Conservation (phyloP, 2,113 vertebrate species). For the Scopus umbretta region DNA sequence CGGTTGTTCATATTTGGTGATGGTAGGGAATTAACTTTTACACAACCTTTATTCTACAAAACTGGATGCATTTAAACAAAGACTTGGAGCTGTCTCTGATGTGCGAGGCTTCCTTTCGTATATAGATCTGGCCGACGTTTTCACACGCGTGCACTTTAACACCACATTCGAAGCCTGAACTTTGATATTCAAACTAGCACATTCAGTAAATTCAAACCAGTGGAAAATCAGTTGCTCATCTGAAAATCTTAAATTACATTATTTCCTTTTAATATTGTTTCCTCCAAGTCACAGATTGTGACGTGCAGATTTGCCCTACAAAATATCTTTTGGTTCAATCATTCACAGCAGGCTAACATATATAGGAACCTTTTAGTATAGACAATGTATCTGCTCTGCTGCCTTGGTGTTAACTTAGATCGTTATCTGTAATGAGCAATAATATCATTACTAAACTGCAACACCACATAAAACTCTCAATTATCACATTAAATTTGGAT, state of each 20-base stretch:
- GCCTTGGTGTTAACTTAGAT: constrained; percentile 6
- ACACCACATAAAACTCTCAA: constrained; percentile 24
- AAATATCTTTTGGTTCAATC: not conserved
- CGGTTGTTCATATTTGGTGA: not conserved
- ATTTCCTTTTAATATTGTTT: not conserved
- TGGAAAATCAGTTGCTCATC: not conserved
- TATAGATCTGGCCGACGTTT: not conserved
- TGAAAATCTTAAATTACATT: not conserved
- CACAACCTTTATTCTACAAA: not conserved
- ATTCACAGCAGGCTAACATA: not conserved
- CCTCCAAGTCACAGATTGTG: not conserved
- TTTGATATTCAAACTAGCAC: not conserved
- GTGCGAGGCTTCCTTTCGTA: not conserved
- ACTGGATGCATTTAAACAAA: not conserved
- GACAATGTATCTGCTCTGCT: not conserved
- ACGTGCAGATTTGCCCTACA: not conserved
- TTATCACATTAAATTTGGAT: constrained; percentile 41
- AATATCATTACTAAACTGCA: constrained; percentile 33
- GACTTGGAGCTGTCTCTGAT: not conserved
- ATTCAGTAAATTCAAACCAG: not conserved
- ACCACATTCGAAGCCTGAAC: not conserved
- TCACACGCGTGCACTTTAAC: not conserved
- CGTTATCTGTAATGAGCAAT: constrained; percentile 37
- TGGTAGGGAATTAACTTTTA: not conserved
- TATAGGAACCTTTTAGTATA: not conserved